These are phyloP conservation scores for Sycobia sp. DNA, from an alignment of 1,140 invertebrate species.

Conservation along the genomic window DNA sequence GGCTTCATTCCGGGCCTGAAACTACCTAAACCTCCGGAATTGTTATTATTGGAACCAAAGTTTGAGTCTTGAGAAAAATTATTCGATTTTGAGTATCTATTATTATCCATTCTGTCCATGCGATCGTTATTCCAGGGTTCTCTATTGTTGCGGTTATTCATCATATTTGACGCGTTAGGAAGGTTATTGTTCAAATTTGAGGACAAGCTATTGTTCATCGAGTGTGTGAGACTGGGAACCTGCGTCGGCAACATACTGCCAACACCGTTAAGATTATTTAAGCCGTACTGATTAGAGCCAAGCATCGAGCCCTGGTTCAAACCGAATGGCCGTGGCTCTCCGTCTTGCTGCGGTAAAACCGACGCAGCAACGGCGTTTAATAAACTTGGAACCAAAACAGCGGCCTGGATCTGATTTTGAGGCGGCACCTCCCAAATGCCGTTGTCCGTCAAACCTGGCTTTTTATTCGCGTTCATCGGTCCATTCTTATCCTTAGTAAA, in stretches of 20 bases:
- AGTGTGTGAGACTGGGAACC: constrained; percentile 40
- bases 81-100: constrained; percentile 44
- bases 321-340: constrained; percentile 39
- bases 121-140: constrained; percentile 49
- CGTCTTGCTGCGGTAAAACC: constrained; percentile 42
- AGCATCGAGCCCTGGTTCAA: constrained; percentile 39
- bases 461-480: constrained; percentile 29
- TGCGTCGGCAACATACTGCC: constrained; percentile 42
- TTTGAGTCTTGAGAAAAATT: constrained; percentile 42
- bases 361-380: constrained; percentile 50
- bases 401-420: constrained; percentile 53
- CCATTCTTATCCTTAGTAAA: constrained; percentile 53
- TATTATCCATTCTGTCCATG: constrained; percentile 37
- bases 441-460: constrained; percentile 45
- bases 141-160: constrained; percentile 33
- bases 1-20: constrained; percentile 39
- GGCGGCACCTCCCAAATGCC: constrained; percentile 59
- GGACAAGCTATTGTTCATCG: constrained; percentile 34
- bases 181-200: not conserved
- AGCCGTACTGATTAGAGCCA: constrained; percentile 45
- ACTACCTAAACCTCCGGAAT: constrained; percentile 33
- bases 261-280: constrained; percentile 54
- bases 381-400: constrained; percentile 53
- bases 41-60: constrained; percentile 32
- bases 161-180: not conserved